Evolutionary conservation across 2,888 invertebrate genomes (phyloP).

Genomic region (Hipparchia semele): DNA sequence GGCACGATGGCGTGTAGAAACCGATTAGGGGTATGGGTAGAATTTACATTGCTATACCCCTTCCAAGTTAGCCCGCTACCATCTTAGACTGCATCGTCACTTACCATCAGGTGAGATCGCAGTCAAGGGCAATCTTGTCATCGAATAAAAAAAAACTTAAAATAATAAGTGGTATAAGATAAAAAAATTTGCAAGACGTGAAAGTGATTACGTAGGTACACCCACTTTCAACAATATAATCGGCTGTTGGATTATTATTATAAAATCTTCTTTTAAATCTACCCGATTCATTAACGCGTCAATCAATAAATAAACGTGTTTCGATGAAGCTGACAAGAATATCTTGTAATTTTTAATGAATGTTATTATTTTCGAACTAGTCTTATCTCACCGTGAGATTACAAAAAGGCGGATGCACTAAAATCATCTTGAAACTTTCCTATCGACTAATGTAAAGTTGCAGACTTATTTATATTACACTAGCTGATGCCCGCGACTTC

Average conservation of each 20-base stretch:
- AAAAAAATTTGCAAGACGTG: slow-evolving; percentile 2
- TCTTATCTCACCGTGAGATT: background rate
- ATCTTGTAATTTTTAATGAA: background rate
- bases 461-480: no score
- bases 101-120: no score
- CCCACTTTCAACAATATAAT: slow-evolving; percentile 19
- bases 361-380: slow-evolving; percentile 7
- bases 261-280: slow-evolving; percentile 19
- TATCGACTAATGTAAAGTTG: background rate
- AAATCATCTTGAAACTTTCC: background rate
- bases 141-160: background rate
- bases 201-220: slow-evolving; percentile 17
- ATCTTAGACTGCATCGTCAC: no score
- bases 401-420: slow-evolving; percentile 1
- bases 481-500: no score
- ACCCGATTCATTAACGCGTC: slow-evolving; percentile 11
- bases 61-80: no score
- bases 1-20: background rate
- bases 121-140: no score
- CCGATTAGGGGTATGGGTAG: no score
- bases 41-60: no score
- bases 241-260: slow-evolving; percentile 17
- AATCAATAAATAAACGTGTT: slow-evolving; percentile 14
- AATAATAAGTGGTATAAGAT: background rate
- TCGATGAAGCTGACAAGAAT: slow-evolving; percentile 13